phyloP scores from a whole-genome alignment of 2,113 vertebrate genomes.

The Ranitomeya variabilis region DNA sequence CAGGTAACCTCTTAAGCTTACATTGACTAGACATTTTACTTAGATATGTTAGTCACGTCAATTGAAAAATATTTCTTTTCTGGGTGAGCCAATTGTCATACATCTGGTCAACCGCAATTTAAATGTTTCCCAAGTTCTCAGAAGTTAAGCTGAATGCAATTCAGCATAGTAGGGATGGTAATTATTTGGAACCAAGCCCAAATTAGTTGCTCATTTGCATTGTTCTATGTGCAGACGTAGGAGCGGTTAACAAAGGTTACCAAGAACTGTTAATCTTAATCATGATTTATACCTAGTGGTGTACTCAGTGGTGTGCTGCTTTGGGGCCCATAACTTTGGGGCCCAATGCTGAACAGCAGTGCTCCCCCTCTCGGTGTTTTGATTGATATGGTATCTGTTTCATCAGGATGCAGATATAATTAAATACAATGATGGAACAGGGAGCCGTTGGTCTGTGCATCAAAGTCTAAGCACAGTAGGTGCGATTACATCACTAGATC shows the following conservation, averaged over 20 bases:
- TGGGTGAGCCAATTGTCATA: background rate
- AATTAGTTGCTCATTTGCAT: background rate
- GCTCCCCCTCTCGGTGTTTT: too few species aligned
- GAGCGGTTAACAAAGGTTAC: background rate
- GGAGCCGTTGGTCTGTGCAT: too few species aligned
- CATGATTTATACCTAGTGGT: too few species aligned
- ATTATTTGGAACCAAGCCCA: conserved; percentile 10
- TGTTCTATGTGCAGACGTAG: background rate
- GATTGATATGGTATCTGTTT: too few species aligned
- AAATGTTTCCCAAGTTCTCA: conserved; percentile 20
- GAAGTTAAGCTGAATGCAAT: background rate
- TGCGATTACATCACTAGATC: too few species aligned
- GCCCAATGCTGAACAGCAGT: too few species aligned
- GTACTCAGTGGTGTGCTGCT: too few species aligned
- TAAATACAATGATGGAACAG: too few species aligned
- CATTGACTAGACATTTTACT: background rate
- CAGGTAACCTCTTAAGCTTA: too few species aligned
- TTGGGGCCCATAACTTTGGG: too few species aligned
- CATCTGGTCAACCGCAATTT: background rate
- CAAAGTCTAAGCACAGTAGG: too few species aligned
- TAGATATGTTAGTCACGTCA: background rate
- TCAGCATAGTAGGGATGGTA: background rate
- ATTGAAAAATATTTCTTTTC: background rate
- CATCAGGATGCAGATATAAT: too few species aligned
- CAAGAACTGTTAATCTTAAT: background rate